These are phyloP conservation scores for Onychorhynchus coronatus DNA, from an alignment of 2,113 vertebrate species.

Conservation along the genomic window DNA sequence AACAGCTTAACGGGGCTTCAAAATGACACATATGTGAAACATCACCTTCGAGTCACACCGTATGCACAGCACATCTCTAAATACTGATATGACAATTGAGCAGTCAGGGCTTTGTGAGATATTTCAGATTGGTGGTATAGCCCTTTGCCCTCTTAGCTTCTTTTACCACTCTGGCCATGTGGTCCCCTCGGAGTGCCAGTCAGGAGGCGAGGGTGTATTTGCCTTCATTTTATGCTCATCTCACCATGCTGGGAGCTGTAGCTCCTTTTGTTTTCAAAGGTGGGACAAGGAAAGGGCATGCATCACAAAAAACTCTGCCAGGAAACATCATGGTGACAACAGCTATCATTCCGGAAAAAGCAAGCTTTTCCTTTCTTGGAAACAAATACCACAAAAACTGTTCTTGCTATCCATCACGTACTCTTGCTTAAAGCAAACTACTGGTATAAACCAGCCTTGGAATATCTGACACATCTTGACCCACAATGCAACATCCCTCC, in stretches of 20 bases:
- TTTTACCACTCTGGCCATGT: background rate
- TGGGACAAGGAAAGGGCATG: background rate
- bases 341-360: background rate
- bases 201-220: background rate
- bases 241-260: background rate
- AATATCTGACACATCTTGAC: constrained; percentile 35
- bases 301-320: background rate
- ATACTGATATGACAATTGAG: background rate
- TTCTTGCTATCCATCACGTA: constrained; percentile 13
- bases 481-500: constrained; percentile 14
- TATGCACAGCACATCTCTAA: background rate
- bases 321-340: constrained; percentile 4
- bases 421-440: constrained; percentile 23
- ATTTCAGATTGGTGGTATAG: background rate
- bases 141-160: background rate
- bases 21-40: constrained; percentile 20
- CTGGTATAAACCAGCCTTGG: background rate
- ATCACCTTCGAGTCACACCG: constrained; percentile 4
- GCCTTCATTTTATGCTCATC: background rate
- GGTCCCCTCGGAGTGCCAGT: background rate
- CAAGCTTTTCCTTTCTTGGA: background rate
- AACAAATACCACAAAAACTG: constrained; percentile 3
- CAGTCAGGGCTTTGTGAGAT: background rate
- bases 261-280: background rate
- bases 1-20: constrained; percentile 20